Base-by-base conservation (phyloP, 2,888 invertebrate species). In the Thera obeliscata region DNA sequence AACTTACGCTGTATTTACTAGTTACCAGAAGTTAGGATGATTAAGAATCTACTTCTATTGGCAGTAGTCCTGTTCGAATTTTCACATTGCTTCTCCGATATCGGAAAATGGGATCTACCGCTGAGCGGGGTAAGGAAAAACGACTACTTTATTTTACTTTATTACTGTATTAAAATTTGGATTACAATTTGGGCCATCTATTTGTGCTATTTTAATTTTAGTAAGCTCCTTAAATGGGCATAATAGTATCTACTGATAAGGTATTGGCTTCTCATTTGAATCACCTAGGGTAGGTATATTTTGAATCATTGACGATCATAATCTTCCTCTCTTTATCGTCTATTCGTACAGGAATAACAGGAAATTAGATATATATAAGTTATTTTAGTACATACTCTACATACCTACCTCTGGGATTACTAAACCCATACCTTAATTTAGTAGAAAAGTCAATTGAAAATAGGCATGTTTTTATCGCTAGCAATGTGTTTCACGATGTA, bases 51-150 rank as follows among this genome's bases (percentile, higher is more conserved):
- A 78, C 71, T 89, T 78, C 65, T 90, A 74, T 75, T 89, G 72
- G 78, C 87, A 74, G 76, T 87, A 76, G 73, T 82, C 62, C 70
- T 87, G 71, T 74, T 87, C 70, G 84, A 86, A 82, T 80, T 86
- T 76, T 82, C 87, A 69, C 80, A 84, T 74, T 85, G 93, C 76
- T 92, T 95, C 87, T 95, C 95, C 48, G 95, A 95, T 84, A 94
- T 95, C 75, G 96, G 96, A 78, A 95, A 94, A 93, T 96, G 95
- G 95, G 95, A 95, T 86, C 94, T 94, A 78, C 91, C 94, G 75
- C 84, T 96, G 74, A 94, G 90, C 74, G 91, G 93, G 88, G 95
- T 95, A 82, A 87, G 88, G 3, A 63, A 50, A 56, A 46, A 46
- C 9, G 2, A 9, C 43, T 43, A 43, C 22, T 46, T 46, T 46